Evolutionary conservation across 2,888 invertebrate species (phyloP).

Genomic region (Lepidonotus clava): DNA sequence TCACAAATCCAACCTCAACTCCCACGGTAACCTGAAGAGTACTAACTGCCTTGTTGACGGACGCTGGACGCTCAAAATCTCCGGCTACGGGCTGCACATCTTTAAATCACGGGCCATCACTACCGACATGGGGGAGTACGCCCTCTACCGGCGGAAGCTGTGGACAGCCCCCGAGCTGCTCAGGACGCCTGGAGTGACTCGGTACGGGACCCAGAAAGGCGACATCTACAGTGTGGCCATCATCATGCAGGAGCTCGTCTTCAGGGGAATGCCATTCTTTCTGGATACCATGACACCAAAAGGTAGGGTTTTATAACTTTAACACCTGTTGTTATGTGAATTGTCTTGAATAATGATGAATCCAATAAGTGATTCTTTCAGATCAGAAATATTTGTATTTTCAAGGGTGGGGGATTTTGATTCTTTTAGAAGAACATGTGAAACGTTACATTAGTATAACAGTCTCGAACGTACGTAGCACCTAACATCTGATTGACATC

Average conservation of each 20-base stretch:
- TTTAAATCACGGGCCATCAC: not conserved
- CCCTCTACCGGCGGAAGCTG: conserved; percentile 55
- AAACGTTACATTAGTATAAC: too few relatives aligned
- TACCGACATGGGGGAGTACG: conserved; percentile 31
- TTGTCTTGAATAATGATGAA: too few relatives aligned
- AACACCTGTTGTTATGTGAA: too few relatives aligned
- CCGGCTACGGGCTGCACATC: conserved; percentile 89
- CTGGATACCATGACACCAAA: conserved; percentile 49
- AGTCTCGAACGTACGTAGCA: too few relatives aligned
- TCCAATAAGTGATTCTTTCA: too few relatives aligned
- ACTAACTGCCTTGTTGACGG: conserved; percentile 93
- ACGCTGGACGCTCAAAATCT: conserved; percentile 90
- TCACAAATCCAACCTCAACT: conserved; percentile 56
- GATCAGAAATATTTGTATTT: too few relatives aligned
- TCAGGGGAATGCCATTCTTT: conserved; percentile 74
- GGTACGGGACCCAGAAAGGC: conserved; percentile 74
- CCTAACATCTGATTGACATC: too few relatives aligned
- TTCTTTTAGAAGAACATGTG: too few relatives aligned
- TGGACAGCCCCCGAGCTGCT: conserved; percentile 76
- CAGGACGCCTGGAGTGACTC: not conserved
- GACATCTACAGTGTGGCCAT: conserved; percentile 93
- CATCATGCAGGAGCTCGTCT: conserved; percentile 93
- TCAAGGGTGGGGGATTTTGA: too few relatives aligned
- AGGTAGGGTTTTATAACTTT: too few relatives aligned
- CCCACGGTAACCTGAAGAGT: conserved; percentile 91